Evolutionary conservation across 2,888 invertebrate species (phyloP).

Genomic region (Lumbricus terrestris): DNA sequence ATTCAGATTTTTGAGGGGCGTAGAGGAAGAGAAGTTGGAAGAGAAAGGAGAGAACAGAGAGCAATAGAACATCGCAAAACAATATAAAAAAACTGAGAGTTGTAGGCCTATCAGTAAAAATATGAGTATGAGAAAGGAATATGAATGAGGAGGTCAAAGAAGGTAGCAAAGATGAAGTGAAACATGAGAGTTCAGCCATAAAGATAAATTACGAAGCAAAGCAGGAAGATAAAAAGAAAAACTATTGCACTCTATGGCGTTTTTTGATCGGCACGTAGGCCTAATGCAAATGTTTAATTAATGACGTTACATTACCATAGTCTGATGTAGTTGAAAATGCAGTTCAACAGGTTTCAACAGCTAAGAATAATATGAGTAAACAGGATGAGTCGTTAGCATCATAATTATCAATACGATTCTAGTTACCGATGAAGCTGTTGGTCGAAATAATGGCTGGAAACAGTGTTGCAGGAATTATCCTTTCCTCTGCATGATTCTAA

Average conservation of each 20-base stretch:
- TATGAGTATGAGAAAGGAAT: background rate
- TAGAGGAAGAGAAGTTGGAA: no score
- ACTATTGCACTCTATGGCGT: background rate
- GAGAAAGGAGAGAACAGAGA: no score
- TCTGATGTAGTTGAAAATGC: no score
- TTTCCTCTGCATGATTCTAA: slow-evolving; percentile 3
- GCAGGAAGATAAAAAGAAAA: background rate
- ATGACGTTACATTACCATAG: no score
- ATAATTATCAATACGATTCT: background rate
- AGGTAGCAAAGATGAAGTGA: background rate
- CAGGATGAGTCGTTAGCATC: no score
- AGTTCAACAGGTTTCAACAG: no score
- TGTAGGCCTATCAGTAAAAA: background rate
- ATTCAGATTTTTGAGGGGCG: background rate
- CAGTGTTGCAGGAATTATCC: background rate
- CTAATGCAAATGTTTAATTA: no score
- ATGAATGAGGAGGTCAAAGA: background rate
- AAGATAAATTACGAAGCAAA: background rate
- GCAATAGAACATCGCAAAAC: no score
- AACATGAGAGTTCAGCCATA: background rate
- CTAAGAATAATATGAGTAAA: no score
- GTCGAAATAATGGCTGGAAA: background rate
- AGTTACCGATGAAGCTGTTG: background rate
- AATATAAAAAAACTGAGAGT: no score
- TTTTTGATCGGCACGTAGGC: background rate